Percentiles rank a stretch among this genome's conserved stretches.
phyloP scores from a whole-genome alignment of 2,113 vertebrate species.

The Macrotis lagotis region DNA sequence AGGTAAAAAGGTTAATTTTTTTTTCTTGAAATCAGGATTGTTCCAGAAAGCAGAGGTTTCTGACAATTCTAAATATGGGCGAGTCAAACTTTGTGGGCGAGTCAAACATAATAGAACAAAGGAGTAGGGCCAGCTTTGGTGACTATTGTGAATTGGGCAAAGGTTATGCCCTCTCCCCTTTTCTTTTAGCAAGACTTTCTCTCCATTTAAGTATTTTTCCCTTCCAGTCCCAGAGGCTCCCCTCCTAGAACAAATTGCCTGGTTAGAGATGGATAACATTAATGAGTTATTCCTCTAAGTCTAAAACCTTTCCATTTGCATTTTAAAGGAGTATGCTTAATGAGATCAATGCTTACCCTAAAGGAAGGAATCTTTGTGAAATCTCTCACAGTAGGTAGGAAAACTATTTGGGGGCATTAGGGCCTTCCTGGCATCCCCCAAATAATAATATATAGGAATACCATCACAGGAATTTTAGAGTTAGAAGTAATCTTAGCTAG shows the following conservation, averaged over 20 bases:
- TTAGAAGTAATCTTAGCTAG: neutral
- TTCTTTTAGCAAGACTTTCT: neutral
- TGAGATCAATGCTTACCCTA: neutral
- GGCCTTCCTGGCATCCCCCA: neutral
- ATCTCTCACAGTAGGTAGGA: slow-evolving; percentile 35
- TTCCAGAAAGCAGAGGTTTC: neutral
- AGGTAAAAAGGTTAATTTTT: neutral
- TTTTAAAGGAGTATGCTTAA: slow-evolving; percentile 34
- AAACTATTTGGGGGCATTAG: neutral
- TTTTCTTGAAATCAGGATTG: neutral
- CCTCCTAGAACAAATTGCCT: neutral
- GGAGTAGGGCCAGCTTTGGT: neutral
- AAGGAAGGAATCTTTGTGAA: slow-evolving; percentile 7
- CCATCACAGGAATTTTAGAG: neutral
- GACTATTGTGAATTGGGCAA: neutral
- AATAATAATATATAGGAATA: neutral
- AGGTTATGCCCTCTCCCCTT: neutral
- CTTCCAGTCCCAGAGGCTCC: neutral
- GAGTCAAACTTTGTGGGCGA: neutral
- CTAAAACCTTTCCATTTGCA: slow-evolving; percentile 40
- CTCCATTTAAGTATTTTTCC: neutral
- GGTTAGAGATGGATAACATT: neutral
- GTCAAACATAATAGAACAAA: neutral
- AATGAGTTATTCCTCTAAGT: slow-evolving; percentile 23
- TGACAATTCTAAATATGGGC: neutral